phyloP scores from a whole-genome alignment of 1,140 invertebrate species.

The Brachionus rubens region DNA sequence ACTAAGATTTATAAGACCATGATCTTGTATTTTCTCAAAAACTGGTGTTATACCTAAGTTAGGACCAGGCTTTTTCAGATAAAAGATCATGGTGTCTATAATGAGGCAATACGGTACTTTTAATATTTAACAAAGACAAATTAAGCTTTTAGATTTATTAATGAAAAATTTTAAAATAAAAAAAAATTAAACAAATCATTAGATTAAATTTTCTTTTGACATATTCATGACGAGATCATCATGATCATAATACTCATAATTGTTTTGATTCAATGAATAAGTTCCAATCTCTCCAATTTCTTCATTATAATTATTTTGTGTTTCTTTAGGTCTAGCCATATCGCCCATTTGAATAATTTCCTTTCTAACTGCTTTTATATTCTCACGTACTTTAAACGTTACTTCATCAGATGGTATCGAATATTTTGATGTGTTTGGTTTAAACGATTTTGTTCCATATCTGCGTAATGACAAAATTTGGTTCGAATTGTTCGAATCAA shows the following conservation, averaged over 20 bases:
- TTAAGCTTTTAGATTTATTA: too few species aligned
- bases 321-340: neutral
- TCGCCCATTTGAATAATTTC: neutral
- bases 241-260: conserved; percentile 24
- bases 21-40: too few species aligned
- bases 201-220: conserved; percentile 13
- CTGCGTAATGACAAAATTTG: neutral
- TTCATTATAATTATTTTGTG: neutral
- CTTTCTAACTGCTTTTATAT: neutral
- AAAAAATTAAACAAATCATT: too few species aligned
- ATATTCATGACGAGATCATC: neutral
- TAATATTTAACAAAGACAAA: too few species aligned
- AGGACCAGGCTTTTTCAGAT: too few species aligned
- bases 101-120: too few species aligned
- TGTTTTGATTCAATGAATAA: neutral
- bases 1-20: too few species aligned
- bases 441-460: conserved; percentile 12
- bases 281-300: conserved; percentile 4
- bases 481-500: neutral
- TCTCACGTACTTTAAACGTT: neutral
- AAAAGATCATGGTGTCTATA: too few species aligned
- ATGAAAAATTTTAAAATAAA: too few species aligned
- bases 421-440: neutral
- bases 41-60: too few species aligned
- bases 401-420: too few species aligned